phyloP scores from a whole-genome alignment of 2,888 invertebrate species.

The Auanema freiburgensis region DNA sequence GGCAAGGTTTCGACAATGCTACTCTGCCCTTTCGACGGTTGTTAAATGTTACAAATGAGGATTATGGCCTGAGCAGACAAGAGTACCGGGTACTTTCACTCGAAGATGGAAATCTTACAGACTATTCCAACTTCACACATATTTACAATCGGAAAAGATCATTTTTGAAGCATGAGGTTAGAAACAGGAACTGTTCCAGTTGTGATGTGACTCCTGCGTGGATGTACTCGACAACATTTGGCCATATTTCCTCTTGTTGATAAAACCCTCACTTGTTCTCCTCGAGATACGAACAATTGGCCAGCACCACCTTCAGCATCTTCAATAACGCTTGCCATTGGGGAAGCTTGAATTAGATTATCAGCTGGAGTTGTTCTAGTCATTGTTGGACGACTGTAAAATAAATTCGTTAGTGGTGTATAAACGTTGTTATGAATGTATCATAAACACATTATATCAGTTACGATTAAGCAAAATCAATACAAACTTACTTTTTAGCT shows the following conservation, averaged over 20 bases:
- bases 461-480: neutral
- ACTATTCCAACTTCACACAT: too few species aligned
- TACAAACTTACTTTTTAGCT: constrained; percentile 21
- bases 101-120: too few species aligned
- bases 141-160: too few species aligned
- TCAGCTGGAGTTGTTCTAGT: constrained; percentile 4
- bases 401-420: neutral
- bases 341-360: constrained; percentile 9
- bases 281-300: constrained; percentile 23
- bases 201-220: constrained; percentile 15
- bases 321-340: constrained; percentile 14
- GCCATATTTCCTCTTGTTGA: constrained; percentile 38
- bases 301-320: constrained; percentile 10
- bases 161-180: constrained; percentile 55
- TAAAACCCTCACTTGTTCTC: constrained; percentile 49
- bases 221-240: constrained; percentile 32
- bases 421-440: neutral
- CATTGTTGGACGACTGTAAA: constrained; percentile 13
- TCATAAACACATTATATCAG: neutral
- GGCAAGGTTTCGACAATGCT: too few species aligned
- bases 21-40: too few species aligned
- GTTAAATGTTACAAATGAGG: too few species aligned
- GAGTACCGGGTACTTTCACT: too few species aligned
- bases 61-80: too few species aligned
- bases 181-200: constrained; percentile 33